Evolutionary conservation across 30 jellyfish, hydroid and myxozoan genomes (phyloP).

Genomic region (Hydractinia symbiolongicarpus): DNA sequence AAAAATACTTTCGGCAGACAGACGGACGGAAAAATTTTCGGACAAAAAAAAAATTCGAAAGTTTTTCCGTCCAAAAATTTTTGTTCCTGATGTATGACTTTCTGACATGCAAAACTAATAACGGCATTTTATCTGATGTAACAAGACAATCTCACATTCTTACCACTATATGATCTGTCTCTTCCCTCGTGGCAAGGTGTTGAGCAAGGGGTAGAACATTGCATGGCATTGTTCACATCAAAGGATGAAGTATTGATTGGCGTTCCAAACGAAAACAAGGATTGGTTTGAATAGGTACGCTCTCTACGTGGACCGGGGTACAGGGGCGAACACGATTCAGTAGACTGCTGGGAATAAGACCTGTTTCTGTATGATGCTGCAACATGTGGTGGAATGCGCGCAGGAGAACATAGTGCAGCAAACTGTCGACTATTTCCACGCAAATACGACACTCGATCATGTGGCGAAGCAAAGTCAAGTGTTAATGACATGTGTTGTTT

Average conservation of each 20-base stretch:
- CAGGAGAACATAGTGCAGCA: conserved; percentile 10
- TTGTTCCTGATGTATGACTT: no score
- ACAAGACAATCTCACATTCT: no score
- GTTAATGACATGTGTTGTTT: background rate
- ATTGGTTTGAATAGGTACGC: background rate
- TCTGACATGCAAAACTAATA: no score
- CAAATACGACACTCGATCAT: conserved; percentile 10
- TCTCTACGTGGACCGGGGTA: background rate
- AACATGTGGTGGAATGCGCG: background rate
- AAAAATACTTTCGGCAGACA: no score
- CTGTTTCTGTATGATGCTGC: background rate
- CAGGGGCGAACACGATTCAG: background rate
- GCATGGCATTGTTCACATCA: no score
- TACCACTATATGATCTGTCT: no score
- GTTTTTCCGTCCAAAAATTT: no score
- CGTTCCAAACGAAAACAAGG: conserved; percentile 5
- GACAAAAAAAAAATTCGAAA: no score
- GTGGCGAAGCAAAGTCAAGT: background rate
- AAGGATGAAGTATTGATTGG: background rate
- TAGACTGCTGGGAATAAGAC: conserved; percentile 1
- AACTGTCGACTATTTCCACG: conserved; percentile 8
- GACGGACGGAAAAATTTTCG: no score
- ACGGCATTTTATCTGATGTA: no score
- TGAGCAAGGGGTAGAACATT: no score
- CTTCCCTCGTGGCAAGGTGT: no score